Evolutionary conservation across 2,888 invertebrate genomes (phyloP).

Genomic region (Allygus modestus): DNA sequence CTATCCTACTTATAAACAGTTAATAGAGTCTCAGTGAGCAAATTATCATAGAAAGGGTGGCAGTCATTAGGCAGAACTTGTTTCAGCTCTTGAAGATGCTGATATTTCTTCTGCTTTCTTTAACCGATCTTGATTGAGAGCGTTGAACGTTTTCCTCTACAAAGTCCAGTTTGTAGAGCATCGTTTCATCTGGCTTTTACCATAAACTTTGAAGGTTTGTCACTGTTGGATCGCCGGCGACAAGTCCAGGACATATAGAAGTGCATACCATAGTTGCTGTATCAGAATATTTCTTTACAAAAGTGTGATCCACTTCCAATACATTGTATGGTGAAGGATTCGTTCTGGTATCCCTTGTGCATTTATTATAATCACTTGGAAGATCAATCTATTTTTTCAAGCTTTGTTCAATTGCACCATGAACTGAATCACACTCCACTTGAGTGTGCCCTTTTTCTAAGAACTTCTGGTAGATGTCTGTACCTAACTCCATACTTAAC

Average conservation of each 20-base stretch:
- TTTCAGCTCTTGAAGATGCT: slow-evolving; percentile 57
- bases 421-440: slow-evolving; percentile 71
- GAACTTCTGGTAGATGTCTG: slow-evolving; percentile 71
- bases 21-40: no score
- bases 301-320: slow-evolving; percentile 39
- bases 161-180: slow-evolving; percentile 63
- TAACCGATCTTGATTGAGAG: not conserved
- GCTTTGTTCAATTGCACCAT: slow-evolving; percentile 71
- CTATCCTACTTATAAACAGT: no score
- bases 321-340: slow-evolving; percentile 61
- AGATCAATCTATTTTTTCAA: slow-evolving; percentile 70
- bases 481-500: slow-evolving; percentile 64
- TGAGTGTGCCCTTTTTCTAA: slow-evolving; percentile 71
- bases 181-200: slow-evolving; percentile 49
- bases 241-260: slow-evolving; percentile 58
- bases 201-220: slow-evolving; percentile 46
- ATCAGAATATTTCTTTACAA: slow-evolving; percentile 60
- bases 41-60: slow-evolving; percentile 57
- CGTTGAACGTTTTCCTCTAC: slow-evolving; percentile 44
- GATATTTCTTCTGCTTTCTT: slow-evolving; percentile 60
- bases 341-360: slow-evolving; percentile 52
- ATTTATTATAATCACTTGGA: slow-evolving; percentile 67
- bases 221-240: slow-evolving; percentile 17
- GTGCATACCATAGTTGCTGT: slow-evolving; percentile 39
- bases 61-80: slow-evolving; percentile 53